Evolutionary conservation across 2,888 invertebrate species (phyloP).

Genomic region (Diarsia dahlii): DNA sequence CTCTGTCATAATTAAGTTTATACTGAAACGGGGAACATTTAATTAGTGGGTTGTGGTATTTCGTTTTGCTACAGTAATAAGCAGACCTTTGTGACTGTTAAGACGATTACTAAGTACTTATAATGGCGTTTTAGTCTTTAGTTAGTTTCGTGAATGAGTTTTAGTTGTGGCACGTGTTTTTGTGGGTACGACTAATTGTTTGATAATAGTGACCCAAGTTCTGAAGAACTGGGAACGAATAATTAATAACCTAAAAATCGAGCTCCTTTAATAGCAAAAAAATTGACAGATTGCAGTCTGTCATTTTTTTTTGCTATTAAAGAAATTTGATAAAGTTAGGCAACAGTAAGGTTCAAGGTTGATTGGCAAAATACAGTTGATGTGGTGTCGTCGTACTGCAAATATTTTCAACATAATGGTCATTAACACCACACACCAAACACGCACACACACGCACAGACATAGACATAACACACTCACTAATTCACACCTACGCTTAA

Average conservation of each 20-base stretch:
- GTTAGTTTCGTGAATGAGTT: neutral
- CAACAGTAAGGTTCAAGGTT: too few relatives aligned
- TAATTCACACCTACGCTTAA: too few relatives aligned
- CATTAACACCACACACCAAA: too few relatives aligned
- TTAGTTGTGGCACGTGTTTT: neutral
- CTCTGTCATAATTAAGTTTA: conserved; percentile 78
- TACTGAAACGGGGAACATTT: conserved; percentile 65
- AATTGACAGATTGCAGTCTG: too few relatives aligned
- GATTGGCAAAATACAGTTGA: too few relatives aligned
- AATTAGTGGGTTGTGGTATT: conserved; percentile 41
- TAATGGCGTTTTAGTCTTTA: conserved; percentile 5
- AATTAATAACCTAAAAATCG: neutral
- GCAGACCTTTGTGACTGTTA: conserved; percentile 5
- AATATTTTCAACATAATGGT: too few relatives aligned
- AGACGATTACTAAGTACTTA: conserved; percentile 13
- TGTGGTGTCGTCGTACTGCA: too few relatives aligned
- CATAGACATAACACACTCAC: too few relatives aligned
- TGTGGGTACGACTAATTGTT: neutral
- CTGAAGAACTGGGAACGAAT: neutral
- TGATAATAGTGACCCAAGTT: neutral
- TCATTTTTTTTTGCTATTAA: too few relatives aligned
- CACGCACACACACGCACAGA: too few relatives aligned
- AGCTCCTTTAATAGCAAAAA: too few relatives aligned
- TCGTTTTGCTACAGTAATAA: conserved; percentile 22
- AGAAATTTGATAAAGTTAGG: too few relatives aligned